Evolutionary conservation across 1,140 invertebrate genomes (phyloP).

Genomic region (Hycleus cichorii): DNA sequence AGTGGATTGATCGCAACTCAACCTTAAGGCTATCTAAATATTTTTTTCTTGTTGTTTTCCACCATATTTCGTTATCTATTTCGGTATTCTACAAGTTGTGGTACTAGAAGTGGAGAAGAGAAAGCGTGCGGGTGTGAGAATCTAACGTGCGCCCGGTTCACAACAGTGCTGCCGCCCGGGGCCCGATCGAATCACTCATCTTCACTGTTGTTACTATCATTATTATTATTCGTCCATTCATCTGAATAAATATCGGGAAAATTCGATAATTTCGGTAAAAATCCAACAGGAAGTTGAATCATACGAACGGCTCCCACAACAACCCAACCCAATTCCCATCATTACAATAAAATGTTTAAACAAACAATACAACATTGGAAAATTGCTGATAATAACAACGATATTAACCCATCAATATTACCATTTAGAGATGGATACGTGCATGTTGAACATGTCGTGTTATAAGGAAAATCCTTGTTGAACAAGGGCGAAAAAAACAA

Average conservation of each 20-base stretch:
- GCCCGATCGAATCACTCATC: slow-evolving; percentile 22
- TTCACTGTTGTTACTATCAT: neutral
- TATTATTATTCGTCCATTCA: slow-evolving; percentile 8
- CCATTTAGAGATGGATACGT: too few relatives aligned
- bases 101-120: slow-evolving; percentile 8
- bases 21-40: too few relatives aligned
- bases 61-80: too few relatives aligned
- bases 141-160: slow-evolving; percentile 34
- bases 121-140: slow-evolving; percentile 38
- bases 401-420: too few relatives aligned
- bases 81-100: too few relatives aligned
- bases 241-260: neutral
- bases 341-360: slow-evolving; percentile 7
- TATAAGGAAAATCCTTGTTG: slow-evolving; percentile 10
- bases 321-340: slow-evolving; percentile 8
- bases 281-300: too few relatives aligned
- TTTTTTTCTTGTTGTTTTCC: too few relatives aligned
- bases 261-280: too few relatives aligned
- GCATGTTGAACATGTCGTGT: too few relatives aligned
- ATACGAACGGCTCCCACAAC: slow-evolving; percentile 1
- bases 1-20: too few relatives aligned
- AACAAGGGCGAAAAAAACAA: neutral
- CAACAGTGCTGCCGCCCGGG: slow-evolving; percentile 29
- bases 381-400: too few relatives aligned
- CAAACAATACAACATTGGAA: neutral